Conservation (phyloP, 2,113 vertebrate species). For the Muscicapa adusta region DNA sequence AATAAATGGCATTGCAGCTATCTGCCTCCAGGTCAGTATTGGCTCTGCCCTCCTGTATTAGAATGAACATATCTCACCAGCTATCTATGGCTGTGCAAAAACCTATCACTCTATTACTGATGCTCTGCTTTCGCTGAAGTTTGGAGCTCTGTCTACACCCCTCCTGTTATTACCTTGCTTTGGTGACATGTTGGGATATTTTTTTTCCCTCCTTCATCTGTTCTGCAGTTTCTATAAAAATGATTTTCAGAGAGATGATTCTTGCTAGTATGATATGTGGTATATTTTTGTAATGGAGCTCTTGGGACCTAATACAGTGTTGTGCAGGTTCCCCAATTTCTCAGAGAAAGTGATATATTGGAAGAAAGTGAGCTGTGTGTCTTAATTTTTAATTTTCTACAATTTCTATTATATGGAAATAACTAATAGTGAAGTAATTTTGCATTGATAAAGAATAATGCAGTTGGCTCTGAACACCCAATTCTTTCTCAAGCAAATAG, state of each 20-base stretch:
- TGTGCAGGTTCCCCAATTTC: not conserved
- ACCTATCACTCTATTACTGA: not conserved
- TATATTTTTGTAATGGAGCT: not conserved
- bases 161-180: not conserved
- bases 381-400: conserved; percentile 4
- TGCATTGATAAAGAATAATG: not conserved
- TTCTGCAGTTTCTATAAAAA: not conserved
- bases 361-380: not conserved
- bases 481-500: not conserved
- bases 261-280: not conserved
- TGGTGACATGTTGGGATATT: not conserved
- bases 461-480: not conserved
- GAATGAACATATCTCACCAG: not conserved
- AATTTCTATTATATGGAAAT: not conserved
- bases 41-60: not conserved
- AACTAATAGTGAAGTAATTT: not conserved
- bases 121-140: not conserved
- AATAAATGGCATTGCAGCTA: not conserved
- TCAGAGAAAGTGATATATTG: not conserved
- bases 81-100: not conserved
- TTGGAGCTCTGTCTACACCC: not conserved
- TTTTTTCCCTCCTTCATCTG: not conserved
- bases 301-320: not conserved
- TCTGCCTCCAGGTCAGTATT: not conserved
- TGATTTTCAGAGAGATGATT: not conserved